phyloP scores from a whole-genome alignment of 1,140 invertebrate genomes.

The Holcopasites calliopsidis region DNA sequence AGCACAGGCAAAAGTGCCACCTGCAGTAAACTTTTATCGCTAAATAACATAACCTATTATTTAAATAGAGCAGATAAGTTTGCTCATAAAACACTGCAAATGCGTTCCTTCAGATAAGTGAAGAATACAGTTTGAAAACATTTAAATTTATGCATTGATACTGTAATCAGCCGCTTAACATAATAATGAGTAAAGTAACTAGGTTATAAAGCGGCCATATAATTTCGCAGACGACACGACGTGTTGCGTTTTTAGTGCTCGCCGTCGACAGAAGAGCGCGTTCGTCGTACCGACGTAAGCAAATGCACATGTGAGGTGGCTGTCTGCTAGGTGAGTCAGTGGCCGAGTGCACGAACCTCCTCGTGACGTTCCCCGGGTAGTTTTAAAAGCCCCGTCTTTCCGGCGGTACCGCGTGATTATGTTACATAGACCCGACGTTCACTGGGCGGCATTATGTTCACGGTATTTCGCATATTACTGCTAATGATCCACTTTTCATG shows the following conservation, averaged over 20 bases:
- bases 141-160: neutral
- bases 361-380: slow-evolving; percentile 16
- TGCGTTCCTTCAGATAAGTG: neutral
- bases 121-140: neutral
- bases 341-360: neutral
- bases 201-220: neutral
- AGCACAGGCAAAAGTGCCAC: neutral
- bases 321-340: slow-evolving; percentile 31
- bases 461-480: slow-evolving; percentile 37
- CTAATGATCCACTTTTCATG: slow-evolving; percentile 31
- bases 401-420: slow-evolving; percentile 33
- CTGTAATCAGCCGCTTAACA: neutral
- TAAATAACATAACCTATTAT: neutral
- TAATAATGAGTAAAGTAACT: neutral
- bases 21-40: neutral
- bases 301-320: slow-evolving; percentile 30
- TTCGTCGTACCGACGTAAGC: slow-evolving; percentile 5
- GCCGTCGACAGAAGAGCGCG: slow-evolving; percentile 1
- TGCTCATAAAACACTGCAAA: neutral
- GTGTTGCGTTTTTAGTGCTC: slow-evolving; percentile 6
- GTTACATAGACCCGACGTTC: slow-evolving; percentile 30
- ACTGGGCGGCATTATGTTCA: slow-evolving; percentile 36
- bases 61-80: neutral
- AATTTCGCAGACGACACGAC: too few relatives aligned
- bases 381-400: neutral